Evolutionary conservation across 1,140 invertebrate genomes (phyloP).

Genomic region (Psilanteris sp.): DNA sequence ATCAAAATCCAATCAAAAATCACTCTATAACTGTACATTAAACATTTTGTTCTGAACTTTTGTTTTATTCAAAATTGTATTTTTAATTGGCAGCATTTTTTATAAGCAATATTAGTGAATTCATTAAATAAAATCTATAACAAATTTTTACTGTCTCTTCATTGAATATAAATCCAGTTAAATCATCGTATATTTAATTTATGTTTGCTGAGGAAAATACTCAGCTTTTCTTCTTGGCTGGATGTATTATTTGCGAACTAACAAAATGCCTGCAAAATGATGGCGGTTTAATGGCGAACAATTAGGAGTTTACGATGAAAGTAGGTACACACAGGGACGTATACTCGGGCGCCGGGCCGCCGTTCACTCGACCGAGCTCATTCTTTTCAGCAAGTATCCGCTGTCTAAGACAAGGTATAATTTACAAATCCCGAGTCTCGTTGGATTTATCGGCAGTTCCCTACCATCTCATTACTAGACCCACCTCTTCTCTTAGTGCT

Average conservation of each 20-base stretch:
- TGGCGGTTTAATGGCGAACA: slow-evolving; percentile 63
- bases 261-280: slow-evolving; percentile 57
- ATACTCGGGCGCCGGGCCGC: slow-evolving; percentile 48
- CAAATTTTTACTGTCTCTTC: slow-evolving; percentile 5
- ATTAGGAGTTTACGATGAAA: slow-evolving; percentile 63
- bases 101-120: too few relatives aligned
- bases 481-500: slow-evolving; percentile 55
- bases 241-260: slow-evolving; percentile 51
- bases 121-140: too few relatives aligned
- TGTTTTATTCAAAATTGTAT: too few relatives aligned
- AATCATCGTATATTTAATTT: slow-evolving; percentile 38
- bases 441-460: slow-evolving; percentile 80
- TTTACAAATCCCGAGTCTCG: slow-evolving; percentile 80
- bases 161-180: slow-evolving; percentile 33
- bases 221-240: slow-evolving; percentile 43
- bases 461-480: slow-evolving; percentile 79
- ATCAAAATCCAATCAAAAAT: too few relatives aligned
- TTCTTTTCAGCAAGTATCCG: slow-evolving; percentile 61
- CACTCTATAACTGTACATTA: too few relatives aligned
- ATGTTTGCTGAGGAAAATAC: slow-evolving; percentile 46
- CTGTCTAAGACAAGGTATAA: slow-evolving; percentile 78
- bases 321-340: slow-evolving; percentile 55
- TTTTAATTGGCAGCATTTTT: too few relatives aligned
- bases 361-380: slow-evolving; percentile 47
- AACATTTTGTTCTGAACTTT: too few relatives aligned